Percentiles rank a stretch among this genome's conserved stretches.
phyloP scores from a whole-genome alignment of 1,140 invertebrate species.

The Apis laboriosa region DNA sequence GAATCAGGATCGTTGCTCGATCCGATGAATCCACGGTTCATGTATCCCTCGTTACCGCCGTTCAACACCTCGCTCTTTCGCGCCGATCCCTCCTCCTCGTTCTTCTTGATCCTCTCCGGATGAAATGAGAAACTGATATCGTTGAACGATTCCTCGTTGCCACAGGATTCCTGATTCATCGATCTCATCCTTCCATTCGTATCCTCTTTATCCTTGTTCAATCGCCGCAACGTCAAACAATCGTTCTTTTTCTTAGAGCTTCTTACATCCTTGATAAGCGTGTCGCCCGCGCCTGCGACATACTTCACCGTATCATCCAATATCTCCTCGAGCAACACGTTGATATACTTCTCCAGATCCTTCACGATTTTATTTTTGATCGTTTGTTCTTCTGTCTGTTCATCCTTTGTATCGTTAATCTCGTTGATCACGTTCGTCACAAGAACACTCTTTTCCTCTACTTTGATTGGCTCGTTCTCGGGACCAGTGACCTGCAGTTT shows the following conservation, averaged over 20 bases:
- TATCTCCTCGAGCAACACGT: slow-evolving; percentile 72
- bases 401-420: background rate
- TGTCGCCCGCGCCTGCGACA: slow-evolving; percentile 42
- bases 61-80: background rate
- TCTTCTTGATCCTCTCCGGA: background rate
- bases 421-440: background rate
- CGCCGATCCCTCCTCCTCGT: background rate
- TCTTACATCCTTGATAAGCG: slow-evolving; percentile 10
- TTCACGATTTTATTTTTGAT: slow-evolving; percentile 73
- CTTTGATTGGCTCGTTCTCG: background rate
- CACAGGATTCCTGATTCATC: background rate
- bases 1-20: slow-evolving; percentile 71
- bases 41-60: slow-evolving; percentile 66
- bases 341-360: slow-evolving; percentile 73
- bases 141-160: slow-evolving; percentile 35
- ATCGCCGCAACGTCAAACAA: background rate
- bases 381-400: slow-evolving; percentile 57
- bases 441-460: background rate
- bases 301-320: slow-evolving; percentile 73
- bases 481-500: slow-evolving; percentile 30
- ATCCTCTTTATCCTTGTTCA: background rate
- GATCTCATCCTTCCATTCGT: background rate
- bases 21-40: slow-evolving; percentile 74
- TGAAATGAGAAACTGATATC: slow-evolving; percentile 68
- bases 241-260: background rate